Base-by-base conservation (phyloP, 2,888 invertebrate genomes). In the Parasteatoda lunata region DNA sequence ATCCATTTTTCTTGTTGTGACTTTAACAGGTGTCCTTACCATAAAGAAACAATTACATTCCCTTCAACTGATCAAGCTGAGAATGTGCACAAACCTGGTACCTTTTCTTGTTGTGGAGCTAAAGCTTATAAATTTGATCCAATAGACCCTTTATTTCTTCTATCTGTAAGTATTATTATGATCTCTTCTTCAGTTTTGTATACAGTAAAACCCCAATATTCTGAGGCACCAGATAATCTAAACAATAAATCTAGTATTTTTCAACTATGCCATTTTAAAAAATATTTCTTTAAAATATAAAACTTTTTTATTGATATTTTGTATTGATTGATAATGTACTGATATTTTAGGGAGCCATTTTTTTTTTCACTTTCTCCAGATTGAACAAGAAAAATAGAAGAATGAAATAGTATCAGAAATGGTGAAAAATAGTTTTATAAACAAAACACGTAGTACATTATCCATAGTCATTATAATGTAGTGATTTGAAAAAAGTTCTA, bases 71-170 rank as follows among this genome's bases (percentile, higher is more conserved):
- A 82, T 13, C 78, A 64, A 8, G 51, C 73, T 13, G 78, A 87
- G 71, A 87, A 88, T 77, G 80, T 81, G 13, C 88, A 88, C 70
- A 81, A 76, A 70, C 89, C 91, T 82, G 93, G 93, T 5, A 92
- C 92, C 79, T 96, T 95, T 92, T 95, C 97, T 0, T 98, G 98
- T 92, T 98, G 98, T 92, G 96, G 96, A 49, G 96, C 96, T 92
- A 94, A 95, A 89, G 95, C 96, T 1, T 96, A 96, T 91, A 93
- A 95, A 90, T 97, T 96, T 92, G 95, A 96, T 92, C 94, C 95
- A 48, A 91, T 96, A 47, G 87, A 89, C 73, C 89, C 89, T 49
- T 73, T 84, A 65, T 79, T 79, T 70, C 64, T 85, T 15, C 59
- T 83, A 15, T 82, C 85, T 70, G 84, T 88, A 54, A 85, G 82